Conservation (phyloP, 2,888 invertebrate species). For the Drosophila ezoana region DNA sequence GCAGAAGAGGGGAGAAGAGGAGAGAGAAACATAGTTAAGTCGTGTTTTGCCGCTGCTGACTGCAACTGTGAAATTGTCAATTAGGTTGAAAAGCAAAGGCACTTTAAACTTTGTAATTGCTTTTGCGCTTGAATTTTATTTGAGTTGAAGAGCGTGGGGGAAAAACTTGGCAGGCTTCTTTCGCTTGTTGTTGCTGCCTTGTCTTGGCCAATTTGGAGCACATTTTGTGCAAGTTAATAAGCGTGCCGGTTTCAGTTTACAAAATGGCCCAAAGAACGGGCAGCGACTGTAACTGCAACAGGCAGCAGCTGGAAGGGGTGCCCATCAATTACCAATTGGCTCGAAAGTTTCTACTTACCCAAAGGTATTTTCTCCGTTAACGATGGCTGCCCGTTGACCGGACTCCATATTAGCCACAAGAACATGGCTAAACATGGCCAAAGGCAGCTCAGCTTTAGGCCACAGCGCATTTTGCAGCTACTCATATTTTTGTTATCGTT, state of each 20-base stretch:
- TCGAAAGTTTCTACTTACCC: conserved; percentile 78
- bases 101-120: conserved; percentile 80
- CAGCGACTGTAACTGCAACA: conserved; percentile 16
- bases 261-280: conserved; percentile 9
- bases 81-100: conserved; percentile 71
- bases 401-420: conserved; percentile 81
- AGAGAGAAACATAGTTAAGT: conserved; percentile 17
- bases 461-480: conserved; percentile 81
- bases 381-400: conserved; percentile 82
- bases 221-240: conserved; percentile 69
- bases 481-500: conserved; percentile 13
- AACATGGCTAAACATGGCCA: conserved; percentile 68
- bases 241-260: conserved; percentile 65
- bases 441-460: conserved; percentile 77
- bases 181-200: conserved; percentile 23
- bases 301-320: conserved; percentile 19
- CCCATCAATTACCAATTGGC: conserved; percentile 36
- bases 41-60: not conserved
- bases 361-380: conserved; percentile 85
- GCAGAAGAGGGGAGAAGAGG: too few relatives aligned
- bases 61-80: conserved; percentile 62
- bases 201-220: conserved; percentile 56
- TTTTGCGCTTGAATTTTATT: conserved; percentile 69
- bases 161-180: conserved; percentile 40
- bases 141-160: conserved; percentile 33